phyloP scores from a whole-genome alignment of 2,113 vertebrate genomes.

The Catharus bicknelli region DNA sequence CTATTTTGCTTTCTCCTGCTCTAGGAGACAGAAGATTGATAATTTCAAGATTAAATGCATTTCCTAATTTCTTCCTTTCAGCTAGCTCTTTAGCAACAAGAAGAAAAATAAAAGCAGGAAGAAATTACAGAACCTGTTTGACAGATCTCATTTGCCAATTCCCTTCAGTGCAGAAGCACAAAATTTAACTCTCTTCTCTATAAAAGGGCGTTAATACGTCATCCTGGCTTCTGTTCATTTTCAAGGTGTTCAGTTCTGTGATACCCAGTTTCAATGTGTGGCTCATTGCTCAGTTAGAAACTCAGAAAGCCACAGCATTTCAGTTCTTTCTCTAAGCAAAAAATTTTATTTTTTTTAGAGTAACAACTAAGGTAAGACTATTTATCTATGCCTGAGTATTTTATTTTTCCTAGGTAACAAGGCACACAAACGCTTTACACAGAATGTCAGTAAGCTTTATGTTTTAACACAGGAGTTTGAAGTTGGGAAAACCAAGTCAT shows the following conservation, averaged over 20 bases:
- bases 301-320: neutral
- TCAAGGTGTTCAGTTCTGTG: neutral
- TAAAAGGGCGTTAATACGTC: neutral
- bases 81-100: neutral
- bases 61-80: neutral
- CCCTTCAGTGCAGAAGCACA: neutral
- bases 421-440: neutral
- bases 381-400: neutral
- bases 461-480: neutral
- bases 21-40: neutral
- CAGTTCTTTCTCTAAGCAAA: neutral
- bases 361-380: neutral
- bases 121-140: neutral
- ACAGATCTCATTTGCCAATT: neutral
- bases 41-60: neutral
- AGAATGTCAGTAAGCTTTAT: neutral
- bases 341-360: neutral
- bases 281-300: neutral
- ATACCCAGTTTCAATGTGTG: neutral
- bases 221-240: neutral
- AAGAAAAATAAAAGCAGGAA: conserved; percentile 48
- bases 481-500: neutral
- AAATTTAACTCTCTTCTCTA: neutral
- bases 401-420: neutral
- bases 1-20: conserved; percentile 4